Evolutionary conservation across 2,888 invertebrate species (phyloP).

Genomic region (Cyclophora albipunctata): DNA sequence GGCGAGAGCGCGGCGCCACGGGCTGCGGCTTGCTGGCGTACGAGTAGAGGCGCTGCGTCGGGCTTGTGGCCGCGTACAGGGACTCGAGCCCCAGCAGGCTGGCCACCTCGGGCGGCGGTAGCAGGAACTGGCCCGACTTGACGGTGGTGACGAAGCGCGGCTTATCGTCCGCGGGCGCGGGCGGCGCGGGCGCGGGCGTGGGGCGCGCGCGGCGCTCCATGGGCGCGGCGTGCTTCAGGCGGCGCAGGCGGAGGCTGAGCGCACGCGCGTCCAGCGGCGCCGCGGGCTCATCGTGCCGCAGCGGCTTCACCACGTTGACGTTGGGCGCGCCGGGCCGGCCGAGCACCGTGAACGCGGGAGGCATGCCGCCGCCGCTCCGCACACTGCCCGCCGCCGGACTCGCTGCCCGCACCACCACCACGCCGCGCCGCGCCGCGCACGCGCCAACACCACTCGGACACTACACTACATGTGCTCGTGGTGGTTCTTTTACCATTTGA

Average conservation of each 20-base stretch:
- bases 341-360: constrained; percentile 51
- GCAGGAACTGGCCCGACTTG: constrained; percentile 84
- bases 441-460: neutral
- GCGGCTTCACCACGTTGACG: constrained; percentile 53
- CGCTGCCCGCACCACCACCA: neutral
- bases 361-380: constrained; percentile 39
- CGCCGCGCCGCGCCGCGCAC: constrained; percentile 4
- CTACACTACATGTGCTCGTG: constrained; percentile 2
- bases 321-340: constrained; percentile 23
- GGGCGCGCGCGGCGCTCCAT: constrained; percentile 8
- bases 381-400: constrained; percentile 18
- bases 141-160: constrained; percentile 88
- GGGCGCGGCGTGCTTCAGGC: constrained; percentile 73
- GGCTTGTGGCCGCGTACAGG: constrained; percentile 46
- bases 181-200: constrained; percentile 17
- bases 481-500: neutral
- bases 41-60: constrained; percentile 70
- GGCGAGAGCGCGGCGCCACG: constrained; percentile 40
- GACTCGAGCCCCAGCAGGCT: constrained; percentile 75
- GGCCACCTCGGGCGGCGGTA: constrained; percentile 84
- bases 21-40: constrained; percentile 80
- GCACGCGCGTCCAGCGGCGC: constrained; percentile 38
- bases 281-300: constrained; percentile 35
- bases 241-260: constrained; percentile 81
- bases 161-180: constrained; percentile 26